Base-by-base conservation (phyloP, 2,113 vertebrate genomes). In the Nothocercus nigrocapillus region DNA sequence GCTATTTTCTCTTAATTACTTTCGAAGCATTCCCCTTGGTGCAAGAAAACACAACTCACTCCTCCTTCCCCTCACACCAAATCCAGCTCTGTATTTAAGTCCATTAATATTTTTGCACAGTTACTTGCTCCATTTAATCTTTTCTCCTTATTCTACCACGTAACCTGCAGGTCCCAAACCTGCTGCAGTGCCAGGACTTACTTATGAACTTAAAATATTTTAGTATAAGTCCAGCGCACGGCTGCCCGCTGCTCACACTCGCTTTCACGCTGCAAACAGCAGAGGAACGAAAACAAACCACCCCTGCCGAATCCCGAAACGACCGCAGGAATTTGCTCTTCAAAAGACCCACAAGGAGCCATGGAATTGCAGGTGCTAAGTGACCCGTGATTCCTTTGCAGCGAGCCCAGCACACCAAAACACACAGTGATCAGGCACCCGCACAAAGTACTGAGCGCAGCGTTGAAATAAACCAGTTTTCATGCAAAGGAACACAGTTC, bases 201-300 rank as follows among this genome's bases (percentile, higher is more conserved):
- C 36, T 36, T 36, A 36, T 36, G 36, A 36, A 36, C 36, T 36
- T 36, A 7, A 36, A 36, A 36, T 36, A 36, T 8, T 36, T 36
- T 36, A 36, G 36, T 36, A 36, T 81, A 96, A 89, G 45, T 72
- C 66, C 85, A 72, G 90, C 45, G n/a, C 9, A n/a, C 40, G 84
- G 85, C 66, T 82, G 84, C 64, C 53, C 66, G n/a, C 12, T 38
- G 44, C 13, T 93, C 44, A 53, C 81, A 83, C 14, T 69, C 56
- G 34, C 56, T 51, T 32, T 73, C 76, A 47, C 13, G 7, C 9
- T 44, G 94, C 80, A 64, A 85, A 58, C 4, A 32, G 38, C 62
- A 6, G 30, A 9, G 7, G 45, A 70, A 45, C 22, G 30, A 63
- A 72, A 90, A 68, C 11, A 45, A 63, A 28, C 7, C 0, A 0